phyloP scores from a whole-genome alignment of 2,797 vertebrate species.

The Acrossocheilus wenchowensis region DNA sequence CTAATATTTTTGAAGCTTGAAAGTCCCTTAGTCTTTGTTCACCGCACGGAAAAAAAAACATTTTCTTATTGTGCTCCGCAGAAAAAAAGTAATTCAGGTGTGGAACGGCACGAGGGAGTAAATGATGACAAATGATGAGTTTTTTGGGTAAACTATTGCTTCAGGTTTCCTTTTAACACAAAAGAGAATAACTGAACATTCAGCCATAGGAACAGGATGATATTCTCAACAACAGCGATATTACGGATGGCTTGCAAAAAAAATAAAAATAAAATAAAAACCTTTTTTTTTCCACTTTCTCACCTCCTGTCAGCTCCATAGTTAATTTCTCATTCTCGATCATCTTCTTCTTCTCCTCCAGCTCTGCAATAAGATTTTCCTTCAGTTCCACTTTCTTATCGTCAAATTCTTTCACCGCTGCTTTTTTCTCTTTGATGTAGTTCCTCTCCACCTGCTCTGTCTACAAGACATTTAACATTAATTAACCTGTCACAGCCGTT shows the following conservation, averaged over 20 bases:
- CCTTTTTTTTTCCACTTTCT: too few relatives aligned
- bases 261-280: not conserved
- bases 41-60: not conserved
- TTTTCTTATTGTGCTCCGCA: not conserved
- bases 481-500: not conserved
- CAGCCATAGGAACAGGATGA: not conserved
- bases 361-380: conserved; percentile 94
- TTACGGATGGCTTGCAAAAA: not conserved
- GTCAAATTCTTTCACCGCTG: conserved; percentile 98
- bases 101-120: not conserved
- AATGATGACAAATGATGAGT: not conserved
- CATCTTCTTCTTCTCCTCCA: conserved; percentile 99
- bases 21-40: not conserved
- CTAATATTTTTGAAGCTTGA: not conserved
- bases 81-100: not conserved
- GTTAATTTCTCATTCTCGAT: conserved; percentile 98
- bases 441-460: conserved; percentile 98
- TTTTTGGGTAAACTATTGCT: conserved; percentile 5
- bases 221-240: not conserved
- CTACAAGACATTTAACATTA: conserved; percentile 69
- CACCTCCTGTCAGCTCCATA: conserved; percentile 99
- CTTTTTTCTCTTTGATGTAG: conserved; percentile 98
- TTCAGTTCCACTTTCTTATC: conserved; percentile 99
- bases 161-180: not conserved
- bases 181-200: not conserved